phyloP scores from a whole-genome alignment of 2,113 vertebrate genomes.

The Setophaga coronata region DNA sequence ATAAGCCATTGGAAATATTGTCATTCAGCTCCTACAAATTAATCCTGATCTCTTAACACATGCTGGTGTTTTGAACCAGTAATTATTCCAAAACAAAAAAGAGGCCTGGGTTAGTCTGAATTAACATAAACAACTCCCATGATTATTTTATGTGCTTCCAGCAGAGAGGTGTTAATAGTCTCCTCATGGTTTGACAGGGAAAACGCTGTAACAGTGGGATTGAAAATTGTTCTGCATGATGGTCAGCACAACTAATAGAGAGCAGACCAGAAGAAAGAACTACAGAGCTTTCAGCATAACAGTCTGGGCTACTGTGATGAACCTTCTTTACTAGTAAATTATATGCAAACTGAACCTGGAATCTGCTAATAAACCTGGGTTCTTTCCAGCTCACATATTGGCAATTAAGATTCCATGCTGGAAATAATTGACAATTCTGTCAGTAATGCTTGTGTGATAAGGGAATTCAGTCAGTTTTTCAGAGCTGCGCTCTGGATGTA shows the following conservation, averaged over 20 bases:
- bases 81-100: conserved; percentile 69
- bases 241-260: not conserved
- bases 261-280: not conserved
- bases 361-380: conserved; percentile 22
- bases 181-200: not conserved
- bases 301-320: not conserved
- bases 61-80: conserved; percentile 63
- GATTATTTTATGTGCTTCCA: conserved; percentile 9
- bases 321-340: conserved; percentile 1
- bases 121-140: conserved; percentile 48
- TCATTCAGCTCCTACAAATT: conserved; percentile 66
- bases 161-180: conserved; percentile 27
- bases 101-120: not conserved
- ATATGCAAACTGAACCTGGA: not conserved
- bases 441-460: not conserved
- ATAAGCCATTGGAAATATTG: conserved; percentile 71
- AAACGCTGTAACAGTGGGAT: not conserved
- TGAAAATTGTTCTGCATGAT: not conserved
- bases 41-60: conserved; percentile 69
- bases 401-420: not conserved
- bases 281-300: not conserved
- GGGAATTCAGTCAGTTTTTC: not conserved
- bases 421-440: not conserved
- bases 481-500: not conserved
- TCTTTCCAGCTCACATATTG: not conserved